Evolutionary conservation across 1,140 invertebrate genomes (phyloP).

Genomic region (Lordiphosa stackelbergi): DNA sequence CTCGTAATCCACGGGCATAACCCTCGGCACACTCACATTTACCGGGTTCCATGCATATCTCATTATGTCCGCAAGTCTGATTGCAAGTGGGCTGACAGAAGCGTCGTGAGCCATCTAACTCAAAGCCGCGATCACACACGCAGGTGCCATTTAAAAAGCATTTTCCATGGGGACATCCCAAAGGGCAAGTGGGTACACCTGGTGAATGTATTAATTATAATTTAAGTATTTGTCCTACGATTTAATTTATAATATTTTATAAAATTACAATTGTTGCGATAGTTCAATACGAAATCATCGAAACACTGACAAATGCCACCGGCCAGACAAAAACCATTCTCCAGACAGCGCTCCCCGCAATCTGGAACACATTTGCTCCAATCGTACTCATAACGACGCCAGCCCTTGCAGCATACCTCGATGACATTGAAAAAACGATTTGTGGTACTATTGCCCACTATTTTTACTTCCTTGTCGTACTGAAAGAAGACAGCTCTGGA

Average conservation of each 20-base stretch:
- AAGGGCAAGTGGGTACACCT: slow-evolving; percentile 61
- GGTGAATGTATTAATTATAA: no score
- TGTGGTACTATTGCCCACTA: slow-evolving; percentile 57
- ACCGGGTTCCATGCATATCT: slow-evolving; percentile 80
- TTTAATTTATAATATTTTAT: no score
- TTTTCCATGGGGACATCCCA: slow-evolving; percentile 76
- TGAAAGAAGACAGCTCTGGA: slow-evolving; percentile 66
- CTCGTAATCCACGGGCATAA: slow-evolving; percentile 77
- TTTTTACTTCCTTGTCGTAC: slow-evolving; percentile 64
- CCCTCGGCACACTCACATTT: slow-evolving; percentile 81
- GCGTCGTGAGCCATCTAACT: slow-evolving; percentile 78
- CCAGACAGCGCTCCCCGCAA: slow-evolving; percentile 79
- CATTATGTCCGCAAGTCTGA: slow-evolving; percentile 66
- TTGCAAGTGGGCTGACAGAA: slow-evolving; percentile 79
- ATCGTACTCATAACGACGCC: slow-evolving; percentile 80
- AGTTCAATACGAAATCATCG: slow-evolving; percentile 79
- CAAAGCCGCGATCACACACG: slow-evolving; percentile 82
- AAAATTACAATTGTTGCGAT: slow-evolving; percentile 57
- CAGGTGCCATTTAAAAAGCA: slow-evolving; percentile 78
- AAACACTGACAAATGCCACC: slow-evolving; percentile 81
- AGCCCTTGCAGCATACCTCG: slow-evolving; percentile 81
- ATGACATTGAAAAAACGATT: slow-evolving; percentile 74
- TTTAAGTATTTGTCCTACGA: no score
- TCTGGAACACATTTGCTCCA: slow-evolving; percentile 80
- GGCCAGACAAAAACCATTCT: slow-evolving; percentile 79